phyloP scores from a whole-genome alignment of 2,888 invertebrate genomes.

The Trissoscelio sp. region DNA sequence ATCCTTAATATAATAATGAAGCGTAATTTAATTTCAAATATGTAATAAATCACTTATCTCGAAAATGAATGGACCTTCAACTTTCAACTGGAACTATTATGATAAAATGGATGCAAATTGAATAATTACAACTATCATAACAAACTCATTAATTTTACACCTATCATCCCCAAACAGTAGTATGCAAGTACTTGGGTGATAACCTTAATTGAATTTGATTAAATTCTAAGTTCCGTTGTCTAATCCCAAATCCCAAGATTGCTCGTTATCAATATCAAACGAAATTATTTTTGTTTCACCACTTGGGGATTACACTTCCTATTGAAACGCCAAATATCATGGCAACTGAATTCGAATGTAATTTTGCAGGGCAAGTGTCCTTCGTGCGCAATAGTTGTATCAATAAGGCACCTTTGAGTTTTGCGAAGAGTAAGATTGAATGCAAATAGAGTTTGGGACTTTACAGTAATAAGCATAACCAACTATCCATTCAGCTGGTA shows the following conservation, averaged over 20 bases:
- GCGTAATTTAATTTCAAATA: no score
- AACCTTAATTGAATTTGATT: constrained; percentile 36
- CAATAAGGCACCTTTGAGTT: constrained; percentile 49
- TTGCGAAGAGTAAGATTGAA: constrained; percentile 30
- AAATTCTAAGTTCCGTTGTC: constrained; percentile 15
- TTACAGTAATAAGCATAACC: constrained; percentile 58
- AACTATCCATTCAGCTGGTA: constrained; percentile 52
- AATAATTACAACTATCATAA: constrained; percentile 1
- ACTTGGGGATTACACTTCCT: constrained; percentile 16
- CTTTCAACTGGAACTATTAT: no score
- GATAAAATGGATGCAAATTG: neutral
- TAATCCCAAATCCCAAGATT: constrained; percentile 27
- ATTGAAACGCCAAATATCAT: constrained; percentile 33
- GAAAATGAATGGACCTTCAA: no score
- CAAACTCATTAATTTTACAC: constrained; percentile 13
- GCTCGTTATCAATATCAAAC: constrained; percentile 30
- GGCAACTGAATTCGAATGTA: constrained; percentile 18
- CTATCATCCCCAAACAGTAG: neutral
- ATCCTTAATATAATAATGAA: no score
- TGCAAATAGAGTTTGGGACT: constrained; percentile 56
- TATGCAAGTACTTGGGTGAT: neutral
- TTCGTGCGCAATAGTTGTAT: constrained; percentile 48
- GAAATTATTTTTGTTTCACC: constrained; percentile 41
- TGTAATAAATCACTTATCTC: no score
- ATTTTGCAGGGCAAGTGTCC: constrained; percentile 27